These are phyloP conservation scores for Gymnobelideus leadbeateri DNA, from an alignment of 2,113 vertebrate species.

Conservation along the genomic window DNA sequence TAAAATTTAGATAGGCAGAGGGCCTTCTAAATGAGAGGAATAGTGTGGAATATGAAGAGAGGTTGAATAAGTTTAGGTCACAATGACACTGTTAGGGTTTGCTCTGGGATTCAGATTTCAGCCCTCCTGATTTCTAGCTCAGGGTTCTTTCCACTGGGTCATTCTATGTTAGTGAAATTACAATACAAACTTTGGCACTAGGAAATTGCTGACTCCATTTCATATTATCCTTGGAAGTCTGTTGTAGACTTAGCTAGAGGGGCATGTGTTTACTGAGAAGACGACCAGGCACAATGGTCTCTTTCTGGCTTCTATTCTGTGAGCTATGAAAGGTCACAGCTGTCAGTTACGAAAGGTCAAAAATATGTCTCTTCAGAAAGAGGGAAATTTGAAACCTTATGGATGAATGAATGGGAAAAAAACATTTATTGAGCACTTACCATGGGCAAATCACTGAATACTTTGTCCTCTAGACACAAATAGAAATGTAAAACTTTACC, in stretches of 20 bases:
- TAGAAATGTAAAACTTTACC: not conserved
- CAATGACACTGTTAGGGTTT: not conserved
- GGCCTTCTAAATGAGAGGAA: not conserved
- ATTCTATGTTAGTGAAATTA: not conserved
- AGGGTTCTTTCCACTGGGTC: not conserved
- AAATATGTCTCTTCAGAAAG: conserved; percentile 18
- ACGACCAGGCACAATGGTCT: not conserved
- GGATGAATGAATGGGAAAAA: not conserved
- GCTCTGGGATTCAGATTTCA: not conserved
- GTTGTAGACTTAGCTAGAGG: not conserved
- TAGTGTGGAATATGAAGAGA: not conserved
- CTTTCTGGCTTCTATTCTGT: not conserved
- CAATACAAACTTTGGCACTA: not conserved
- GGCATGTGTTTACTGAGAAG: not conserved
- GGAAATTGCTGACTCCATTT: not conserved
- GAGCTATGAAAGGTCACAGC: conserved; percentile 15
- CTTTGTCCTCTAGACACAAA: not conserved
- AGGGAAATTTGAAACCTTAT: conserved; percentile 35
- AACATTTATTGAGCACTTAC: not conserved
- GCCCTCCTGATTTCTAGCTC: not conserved
- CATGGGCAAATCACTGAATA: not conserved
- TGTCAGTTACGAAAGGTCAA: conserved; percentile 16
- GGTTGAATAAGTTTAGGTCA: not conserved
- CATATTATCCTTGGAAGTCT: not conserved
- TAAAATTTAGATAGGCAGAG: not conserved